A percentile compares a stretch with the other conserved stretches of the same genome.
phyloP scores from a whole-genome alignment of 2,888 invertebrate genomes.

The Pyrochroa serraticornis region DNA sequence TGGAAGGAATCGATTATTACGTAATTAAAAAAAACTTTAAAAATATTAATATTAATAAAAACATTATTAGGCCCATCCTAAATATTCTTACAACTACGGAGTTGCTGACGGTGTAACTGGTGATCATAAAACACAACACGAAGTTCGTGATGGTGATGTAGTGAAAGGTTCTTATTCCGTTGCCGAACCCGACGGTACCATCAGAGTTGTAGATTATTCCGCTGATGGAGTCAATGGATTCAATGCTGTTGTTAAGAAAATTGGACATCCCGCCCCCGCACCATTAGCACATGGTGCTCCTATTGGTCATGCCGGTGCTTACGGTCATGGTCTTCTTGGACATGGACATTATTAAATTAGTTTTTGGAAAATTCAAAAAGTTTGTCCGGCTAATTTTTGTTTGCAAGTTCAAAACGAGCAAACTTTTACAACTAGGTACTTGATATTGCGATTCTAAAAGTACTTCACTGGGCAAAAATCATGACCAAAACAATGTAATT shows the following conservation, averaged over 20 bases:
- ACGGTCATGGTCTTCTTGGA: constrained; percentile 17
- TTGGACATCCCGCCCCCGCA: constrained; percentile 55
- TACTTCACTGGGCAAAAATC: too few species aligned
- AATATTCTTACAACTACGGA: constrained; percentile 63
- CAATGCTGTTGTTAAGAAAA: constrained; percentile 68
- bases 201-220: constrained; percentile 48
- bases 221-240: constrained; percentile 48
- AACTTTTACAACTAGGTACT: too few species aligned
- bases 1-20: constrained; percentile 34
- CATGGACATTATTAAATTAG: constrained; percentile 19
- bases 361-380: too few species aligned
- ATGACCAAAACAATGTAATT: too few species aligned
- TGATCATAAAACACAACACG: constrained; percentile 65
- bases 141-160: constrained; percentile 64
- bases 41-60: background rate
- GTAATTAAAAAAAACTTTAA: constrained; percentile 18
- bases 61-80: constrained; percentile 58
- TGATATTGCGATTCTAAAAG: too few species aligned
- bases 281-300: constrained; percentile 10
- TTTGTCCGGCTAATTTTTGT: too few species aligned
- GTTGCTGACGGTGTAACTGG: constrained; percentile 66
- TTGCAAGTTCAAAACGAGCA: too few species aligned
- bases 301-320: constrained; percentile 5
- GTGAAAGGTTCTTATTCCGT: constrained; percentile 55
- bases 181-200: constrained; percentile 47